Conservation (phyloP, 1,140 invertebrate species). For the Bombus haemorrhoidalis region DNA sequence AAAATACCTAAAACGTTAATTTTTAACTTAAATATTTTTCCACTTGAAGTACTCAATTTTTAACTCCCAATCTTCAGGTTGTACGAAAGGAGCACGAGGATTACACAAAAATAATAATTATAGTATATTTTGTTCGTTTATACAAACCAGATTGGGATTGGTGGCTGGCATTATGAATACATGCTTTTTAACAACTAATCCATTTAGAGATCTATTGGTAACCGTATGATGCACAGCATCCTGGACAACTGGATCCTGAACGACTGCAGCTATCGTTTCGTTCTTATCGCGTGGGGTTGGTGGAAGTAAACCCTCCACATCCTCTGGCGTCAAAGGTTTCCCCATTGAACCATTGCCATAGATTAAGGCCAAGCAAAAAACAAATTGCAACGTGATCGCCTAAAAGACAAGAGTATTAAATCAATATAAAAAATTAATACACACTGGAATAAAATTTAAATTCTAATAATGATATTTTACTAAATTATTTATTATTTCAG, state of each 20-base stretch:
- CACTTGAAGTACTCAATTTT: background rate
- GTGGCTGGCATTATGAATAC: conserved; percentile 58
- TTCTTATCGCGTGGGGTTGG: conserved; percentile 56
- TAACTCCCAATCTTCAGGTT: background rate
- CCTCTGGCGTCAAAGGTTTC: conserved; percentile 49
- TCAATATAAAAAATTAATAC: background rate
- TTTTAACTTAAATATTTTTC: background rate
- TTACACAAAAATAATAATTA: background rate
- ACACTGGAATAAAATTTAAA: background rate
- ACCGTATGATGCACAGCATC: conserved; percentile 59
- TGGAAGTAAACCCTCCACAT: conserved; percentile 53
- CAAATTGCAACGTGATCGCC: background rate
- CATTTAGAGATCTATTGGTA: conserved; percentile 61
- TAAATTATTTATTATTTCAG: background rate
- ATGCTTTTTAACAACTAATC: conserved; percentile 67
- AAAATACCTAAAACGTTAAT: background rate
- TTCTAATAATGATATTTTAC: background rate
- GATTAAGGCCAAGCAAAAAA: background rate
- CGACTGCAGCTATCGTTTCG: conserved; percentile 57
- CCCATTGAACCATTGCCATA: background rate
- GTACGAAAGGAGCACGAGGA: background rate
- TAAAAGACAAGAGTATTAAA: background rate
- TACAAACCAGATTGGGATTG: conserved; percentile 53
- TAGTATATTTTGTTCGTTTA: background rate
- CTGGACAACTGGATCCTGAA: conserved; percentile 66